Conservation (phyloP, 2,888 invertebrate species). For the Polydrusus tereticollis region DNA sequence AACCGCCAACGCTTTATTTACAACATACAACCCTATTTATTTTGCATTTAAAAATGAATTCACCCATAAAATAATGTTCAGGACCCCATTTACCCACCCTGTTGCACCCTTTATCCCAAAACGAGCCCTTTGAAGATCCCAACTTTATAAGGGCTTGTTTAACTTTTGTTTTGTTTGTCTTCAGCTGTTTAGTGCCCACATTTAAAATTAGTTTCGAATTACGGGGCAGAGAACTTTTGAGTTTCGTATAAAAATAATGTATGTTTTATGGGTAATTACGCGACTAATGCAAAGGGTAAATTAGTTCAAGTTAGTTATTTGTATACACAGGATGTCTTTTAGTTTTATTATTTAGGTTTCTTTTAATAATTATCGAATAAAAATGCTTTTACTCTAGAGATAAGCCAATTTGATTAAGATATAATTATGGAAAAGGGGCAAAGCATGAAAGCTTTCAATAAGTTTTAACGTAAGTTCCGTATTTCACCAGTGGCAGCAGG, state of each 20-base stretch:
- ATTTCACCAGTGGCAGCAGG: no score
- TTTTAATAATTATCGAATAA: no score
- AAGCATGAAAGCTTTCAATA: no score
- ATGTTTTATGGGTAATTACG: background rate
- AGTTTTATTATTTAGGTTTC: no score
- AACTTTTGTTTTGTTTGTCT: constrained; percentile 36
- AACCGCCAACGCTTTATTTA: background rate
- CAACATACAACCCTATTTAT: background rate
- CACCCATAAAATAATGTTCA: constrained; percentile 20
- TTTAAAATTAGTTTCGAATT: constrained; percentile 31
- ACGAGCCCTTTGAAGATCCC: constrained; percentile 8
- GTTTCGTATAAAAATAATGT: background rate
- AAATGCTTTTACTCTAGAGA: no score
- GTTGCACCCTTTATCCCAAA: constrained; percentile 16
- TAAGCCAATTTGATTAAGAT: no score
- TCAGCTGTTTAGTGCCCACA: constrained; percentile 31
- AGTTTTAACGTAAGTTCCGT: no score
- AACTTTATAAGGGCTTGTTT: constrained; percentile 34
- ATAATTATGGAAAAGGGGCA: no score
- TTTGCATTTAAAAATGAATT: constrained; percentile 7
- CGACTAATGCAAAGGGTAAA: background rate
- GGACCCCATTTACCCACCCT: background rate
- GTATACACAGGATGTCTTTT: no score
- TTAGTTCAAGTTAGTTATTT: background rate
- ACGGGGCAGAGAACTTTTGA: constrained; percentile 1